Base-by-base conservation (phyloP, 2,797 vertebrate species). In the Thaleichthys pacificus region DNA sequence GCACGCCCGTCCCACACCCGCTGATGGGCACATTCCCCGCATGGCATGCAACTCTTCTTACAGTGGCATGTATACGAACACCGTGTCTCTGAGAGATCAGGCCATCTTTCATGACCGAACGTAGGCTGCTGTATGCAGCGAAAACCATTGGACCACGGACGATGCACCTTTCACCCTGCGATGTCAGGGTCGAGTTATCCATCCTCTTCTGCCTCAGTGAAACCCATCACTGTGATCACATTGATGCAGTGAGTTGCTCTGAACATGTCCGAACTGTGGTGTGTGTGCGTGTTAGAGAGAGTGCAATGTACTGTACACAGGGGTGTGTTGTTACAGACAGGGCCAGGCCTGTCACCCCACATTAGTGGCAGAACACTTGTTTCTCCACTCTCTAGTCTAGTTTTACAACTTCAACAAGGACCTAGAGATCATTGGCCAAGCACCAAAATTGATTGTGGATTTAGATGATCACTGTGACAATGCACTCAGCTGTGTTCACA, bases 291-390 rank as follows among this genome's bases (percentile, higher is more conserved):
- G 77, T 17, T 19, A 11, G 22, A 26, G 22, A 14, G 22, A 47
- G 42, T 11, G 42, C 2, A 22, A 24, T 14, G 56, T 28, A 66
- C 11, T 61, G 65, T 51, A 38, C 68, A 74, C 80, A 78, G 73
- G 61, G 64, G 61, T 49, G 70, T 84, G 87, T 87, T 86, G 67
- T 82, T 79, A 78, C 72, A 88, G 81, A 75, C 73, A 79, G 62
- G 71, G 74, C 51, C 80, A 19, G 15, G 68, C 74, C 73, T 82
- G 85, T 88, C 88, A 84, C 77, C 15, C 73, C 71, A 69, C 11
- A 74, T 85, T 89, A 84, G 71, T 77, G 42, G 81, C 84, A 84
- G 76, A 30, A 82, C 78, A 80, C 0, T 68, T 84, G 80, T 66
- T 51, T 57, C 77, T 61, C 32, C 51, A n/a, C 54, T 22, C 57